A percentile compares a stretch with the other conserved stretches of the same genome.
Evolutionary conservation across 2,797 vertebrate species (phyloP).

Genomic region (Fundulus diaphanus): DNA sequence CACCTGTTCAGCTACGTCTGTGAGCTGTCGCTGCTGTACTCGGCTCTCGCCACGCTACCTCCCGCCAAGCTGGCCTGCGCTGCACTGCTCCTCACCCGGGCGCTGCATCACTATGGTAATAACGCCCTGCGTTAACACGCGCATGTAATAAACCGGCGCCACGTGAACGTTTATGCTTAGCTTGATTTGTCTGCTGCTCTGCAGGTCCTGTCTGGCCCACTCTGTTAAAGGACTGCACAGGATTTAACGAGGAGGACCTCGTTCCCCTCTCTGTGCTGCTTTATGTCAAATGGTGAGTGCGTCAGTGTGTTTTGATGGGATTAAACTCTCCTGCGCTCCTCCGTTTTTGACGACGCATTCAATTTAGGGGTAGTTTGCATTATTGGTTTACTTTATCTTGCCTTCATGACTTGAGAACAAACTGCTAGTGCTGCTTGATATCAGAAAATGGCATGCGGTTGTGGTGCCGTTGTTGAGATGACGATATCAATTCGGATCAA

Average conservation of each 20-base stretch:
- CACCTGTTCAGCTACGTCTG: constrained; percentile 94
- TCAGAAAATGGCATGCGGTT: no score
- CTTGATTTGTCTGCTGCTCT: constrained; percentile 21
- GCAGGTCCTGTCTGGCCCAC: constrained; percentile 91
- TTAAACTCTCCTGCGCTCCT: constrained; percentile 3
- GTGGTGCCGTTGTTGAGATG: not conserved
- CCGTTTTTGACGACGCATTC: not conserved
- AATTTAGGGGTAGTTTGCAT: not conserved
- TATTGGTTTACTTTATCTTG: not conserved
- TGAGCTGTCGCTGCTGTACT: constrained; percentile 92
- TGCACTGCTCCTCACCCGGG: constrained; percentile 87
- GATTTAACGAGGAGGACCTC: constrained; percentile 90
- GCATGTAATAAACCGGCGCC: constrained; percentile 22
- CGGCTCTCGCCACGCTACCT: constrained; percentile 81
- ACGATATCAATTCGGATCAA: not conserved
- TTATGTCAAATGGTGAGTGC: constrained; percentile 92
- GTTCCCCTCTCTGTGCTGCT: constrained; percentile 86
- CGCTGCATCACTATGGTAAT: constrained; percentile 90
- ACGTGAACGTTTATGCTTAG: constrained; percentile 29
- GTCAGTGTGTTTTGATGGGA: not conserved
- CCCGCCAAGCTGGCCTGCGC: constrained; percentile 88
- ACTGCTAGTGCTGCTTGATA: not conserved
- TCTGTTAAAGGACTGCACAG: constrained; percentile 87
- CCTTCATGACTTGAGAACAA: not conserved
- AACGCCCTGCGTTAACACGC: not conserved